phyloP scores from a whole-genome alignment of 2,113 vertebrate genomes.

The Myotis yumanensis region DNA sequence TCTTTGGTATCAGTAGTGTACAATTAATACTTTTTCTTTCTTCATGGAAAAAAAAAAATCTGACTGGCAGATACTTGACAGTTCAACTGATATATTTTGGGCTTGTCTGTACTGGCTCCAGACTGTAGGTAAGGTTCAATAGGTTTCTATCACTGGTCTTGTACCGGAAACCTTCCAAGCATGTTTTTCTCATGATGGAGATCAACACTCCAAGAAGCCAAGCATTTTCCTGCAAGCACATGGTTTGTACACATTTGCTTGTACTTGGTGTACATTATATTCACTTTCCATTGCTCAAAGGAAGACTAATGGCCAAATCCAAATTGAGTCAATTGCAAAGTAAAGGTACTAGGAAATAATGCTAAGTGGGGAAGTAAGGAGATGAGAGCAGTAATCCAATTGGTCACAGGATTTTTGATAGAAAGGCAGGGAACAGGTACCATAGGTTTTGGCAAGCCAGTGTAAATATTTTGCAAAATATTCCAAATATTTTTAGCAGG shows the following conservation, averaged over 20 bases:
- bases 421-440: neutral
- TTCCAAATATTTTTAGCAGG: neutral
- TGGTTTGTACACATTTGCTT: neutral
- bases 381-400: neutral
- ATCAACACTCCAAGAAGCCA: neutral
- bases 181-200: neutral
- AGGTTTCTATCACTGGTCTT: neutral
- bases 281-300: neutral
- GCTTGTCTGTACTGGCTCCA: neutral
- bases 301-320: neutral
- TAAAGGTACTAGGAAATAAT: neutral
- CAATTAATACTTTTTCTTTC: neutral
- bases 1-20: neutral
- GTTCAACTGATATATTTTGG: neutral
- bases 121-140: neutral
- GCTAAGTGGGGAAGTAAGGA: neutral
- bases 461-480: neutral
- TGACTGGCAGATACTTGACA: neutral
- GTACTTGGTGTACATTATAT: neutral
- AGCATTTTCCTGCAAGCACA: neutral
- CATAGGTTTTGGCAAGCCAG: neutral
- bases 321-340: neutral
- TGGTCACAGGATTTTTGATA: neutral
- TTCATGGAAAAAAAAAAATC: neutral
- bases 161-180: neutral